These are phyloP conservation scores for Halcyon badia DNA, from an alignment of 2,797 vertebrate genomes.

Conservation along the genomic window DNA sequence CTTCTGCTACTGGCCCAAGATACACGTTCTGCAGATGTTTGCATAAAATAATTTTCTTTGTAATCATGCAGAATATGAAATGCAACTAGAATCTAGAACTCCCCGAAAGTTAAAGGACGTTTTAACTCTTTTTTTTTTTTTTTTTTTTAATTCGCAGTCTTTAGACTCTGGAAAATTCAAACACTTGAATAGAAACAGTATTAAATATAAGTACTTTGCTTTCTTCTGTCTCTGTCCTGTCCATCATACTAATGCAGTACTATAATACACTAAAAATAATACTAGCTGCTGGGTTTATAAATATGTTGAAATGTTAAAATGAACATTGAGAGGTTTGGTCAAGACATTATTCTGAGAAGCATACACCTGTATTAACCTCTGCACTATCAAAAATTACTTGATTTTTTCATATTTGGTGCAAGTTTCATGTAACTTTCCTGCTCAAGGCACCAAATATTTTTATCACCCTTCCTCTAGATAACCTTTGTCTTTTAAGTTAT, in stretches of 20 bases:
- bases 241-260: neutral
- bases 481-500: neutral
- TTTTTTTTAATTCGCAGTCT: rapidly evolving
- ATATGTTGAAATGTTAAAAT: neutral
- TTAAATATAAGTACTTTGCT: neutral
- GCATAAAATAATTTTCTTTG: neutral
- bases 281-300: neutral
- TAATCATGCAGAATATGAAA: neutral
- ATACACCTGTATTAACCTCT: neutral
- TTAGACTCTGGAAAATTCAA: neutral
- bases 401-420: neutral
- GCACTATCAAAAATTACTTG: neutral
- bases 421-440: neutral
- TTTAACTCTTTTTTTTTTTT: neutral
- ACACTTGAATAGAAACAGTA: neutral
- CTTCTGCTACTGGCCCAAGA: neutral
- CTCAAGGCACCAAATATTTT: neutral
- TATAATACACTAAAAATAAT: neutral
- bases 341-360: constrained; percentile 43
- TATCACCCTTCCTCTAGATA: neutral
- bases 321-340: neutral
- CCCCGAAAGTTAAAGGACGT: neutral
- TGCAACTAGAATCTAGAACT: neutral
- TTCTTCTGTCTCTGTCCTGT: neutral
- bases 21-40: neutral